phyloP scores from a whole-genome alignment of 2,113 vertebrate genomes.

The Colossoma macropomum region DNA sequence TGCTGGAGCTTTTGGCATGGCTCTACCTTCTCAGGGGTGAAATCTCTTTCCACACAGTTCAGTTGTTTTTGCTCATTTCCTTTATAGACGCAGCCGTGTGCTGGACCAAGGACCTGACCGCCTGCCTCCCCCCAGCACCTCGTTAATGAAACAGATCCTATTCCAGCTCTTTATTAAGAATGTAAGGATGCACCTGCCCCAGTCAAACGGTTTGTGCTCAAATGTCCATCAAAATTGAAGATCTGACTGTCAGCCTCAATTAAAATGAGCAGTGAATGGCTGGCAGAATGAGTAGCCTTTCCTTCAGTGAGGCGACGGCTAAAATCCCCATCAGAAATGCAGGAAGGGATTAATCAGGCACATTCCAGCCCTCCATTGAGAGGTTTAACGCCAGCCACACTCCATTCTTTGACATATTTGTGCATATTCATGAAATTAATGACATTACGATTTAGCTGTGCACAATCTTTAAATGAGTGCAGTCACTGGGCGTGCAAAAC shows the following conservation, averaged over 20 bases:
- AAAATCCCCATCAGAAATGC: conserved; percentile 28
- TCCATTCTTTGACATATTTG: conserved; percentile 2
- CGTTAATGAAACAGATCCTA: conserved; percentile 59
- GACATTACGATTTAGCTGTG: background rate
- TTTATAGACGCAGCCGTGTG: conserved; percentile 63
- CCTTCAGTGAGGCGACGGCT: background rate
- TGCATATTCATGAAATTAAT: conserved; percentile 12
- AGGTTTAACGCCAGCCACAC: background rate
- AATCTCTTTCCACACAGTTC: conserved; percentile 68
- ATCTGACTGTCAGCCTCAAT: conserved; percentile 40
- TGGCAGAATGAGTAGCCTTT: conserved; percentile 4
- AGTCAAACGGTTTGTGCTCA: conserved; percentile 11
- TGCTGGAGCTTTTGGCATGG: conserved; percentile 55
- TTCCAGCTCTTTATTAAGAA: conserved; percentile 32
- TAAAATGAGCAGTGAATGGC: conserved; percentile 1
- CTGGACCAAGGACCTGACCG: conserved; percentile 50
- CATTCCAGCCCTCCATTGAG: conserved; percentile 12
- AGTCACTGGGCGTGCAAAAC: background rate
- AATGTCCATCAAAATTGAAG: conserved; percentile 37
- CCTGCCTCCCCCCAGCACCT: conserved; percentile 40
- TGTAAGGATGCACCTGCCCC: conserved; percentile 27
- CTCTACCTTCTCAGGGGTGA: conserved; percentile 63
- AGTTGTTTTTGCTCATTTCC: conserved; percentile 66
- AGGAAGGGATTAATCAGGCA: conserved; percentile 17
- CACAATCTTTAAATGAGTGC: background rate